A percentile compares a stretch with the other conserved stretches of the same genome.
Evolutionary conservation across 2,888 invertebrate species (phyloP).

Genomic region (Ichneumoninae sp.): DNA sequence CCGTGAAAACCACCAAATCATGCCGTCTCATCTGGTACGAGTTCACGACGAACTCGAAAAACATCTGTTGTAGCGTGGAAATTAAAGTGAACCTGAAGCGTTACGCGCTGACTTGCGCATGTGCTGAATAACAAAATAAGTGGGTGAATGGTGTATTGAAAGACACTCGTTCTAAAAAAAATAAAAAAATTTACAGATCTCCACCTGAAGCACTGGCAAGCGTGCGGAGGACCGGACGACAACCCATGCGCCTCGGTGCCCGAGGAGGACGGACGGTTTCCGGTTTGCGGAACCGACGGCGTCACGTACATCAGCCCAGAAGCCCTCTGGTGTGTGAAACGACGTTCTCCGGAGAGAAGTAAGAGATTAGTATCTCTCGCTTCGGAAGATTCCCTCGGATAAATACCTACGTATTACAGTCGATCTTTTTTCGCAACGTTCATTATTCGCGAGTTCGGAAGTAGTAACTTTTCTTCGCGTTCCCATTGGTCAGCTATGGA

Average conservation of each 20-base stretch:
- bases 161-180: neutral
- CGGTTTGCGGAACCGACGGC: constrained; percentile 77
- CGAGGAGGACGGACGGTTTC: constrained; percentile 66
- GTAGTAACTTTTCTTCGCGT: constrained; percentile 19
- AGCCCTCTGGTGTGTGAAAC: constrained; percentile 76
- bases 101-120: constrained; percentile 30
- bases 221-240: constrained; percentile 73
- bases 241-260: constrained; percentile 70
- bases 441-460: constrained; percentile 36
- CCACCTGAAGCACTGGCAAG: constrained; percentile 68
- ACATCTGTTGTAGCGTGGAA: constrained; percentile 9
- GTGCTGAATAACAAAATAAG: neutral
- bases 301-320: constrained; percentile 75
- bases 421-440: constrained; percentile 14
- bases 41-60: constrained; percentile 5
- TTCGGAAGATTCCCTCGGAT: neutral
- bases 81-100: neutral
- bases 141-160: constrained; percentile 16
- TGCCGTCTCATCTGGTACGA: constrained; percentile 27
- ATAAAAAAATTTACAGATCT: constrained; percentile 69
- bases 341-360: constrained; percentile 62
- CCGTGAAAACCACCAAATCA: constrained; percentile 10
- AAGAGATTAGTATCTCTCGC: constrained; percentile 24
- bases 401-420: neutral
- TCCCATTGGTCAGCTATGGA: neutral